These are phyloP conservation scores for Heptranchias perlo DNA, from an alignment of 2,113 vertebrate genomes.

Conservation along the genomic window DNA sequence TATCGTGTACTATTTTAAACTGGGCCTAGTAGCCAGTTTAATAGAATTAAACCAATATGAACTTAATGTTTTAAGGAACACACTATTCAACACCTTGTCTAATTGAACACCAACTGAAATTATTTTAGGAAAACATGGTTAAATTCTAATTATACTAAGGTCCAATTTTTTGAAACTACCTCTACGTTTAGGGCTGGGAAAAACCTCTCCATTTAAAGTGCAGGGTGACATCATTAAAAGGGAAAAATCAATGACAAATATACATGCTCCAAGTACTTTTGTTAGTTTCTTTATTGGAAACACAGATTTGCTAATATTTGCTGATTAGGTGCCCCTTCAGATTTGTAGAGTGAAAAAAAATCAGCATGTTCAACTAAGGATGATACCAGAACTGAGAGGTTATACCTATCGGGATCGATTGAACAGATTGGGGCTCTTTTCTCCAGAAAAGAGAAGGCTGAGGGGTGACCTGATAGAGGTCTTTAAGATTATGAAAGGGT, in stretches of 20 bases:
- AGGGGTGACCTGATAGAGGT: too few relatives aligned
- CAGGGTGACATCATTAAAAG: not conserved
- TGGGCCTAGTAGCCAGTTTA: not conserved
- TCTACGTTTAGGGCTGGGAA: not conserved
- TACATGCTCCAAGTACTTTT: not conserved
- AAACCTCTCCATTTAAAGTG: not conserved
- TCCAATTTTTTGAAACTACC: not conserved
- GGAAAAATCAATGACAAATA: not conserved
- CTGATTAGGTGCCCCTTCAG: not conserved
- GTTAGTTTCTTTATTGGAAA: not conserved
- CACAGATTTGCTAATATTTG: not conserved
- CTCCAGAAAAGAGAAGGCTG: too few relatives aligned
- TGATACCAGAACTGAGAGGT: too few relatives aligned
- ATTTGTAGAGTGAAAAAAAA: too few relatives aligned
- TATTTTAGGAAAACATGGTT: not conserved
- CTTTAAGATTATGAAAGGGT: too few relatives aligned
- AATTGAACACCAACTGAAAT: not conserved
- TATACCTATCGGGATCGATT: too few relatives aligned
- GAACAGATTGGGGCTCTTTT: too few relatives aligned
- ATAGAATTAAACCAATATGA: not conserved
- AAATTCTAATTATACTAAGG: not conserved
- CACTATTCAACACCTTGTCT: not conserved
- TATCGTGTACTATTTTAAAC: not conserved
- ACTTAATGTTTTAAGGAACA: not conserved
- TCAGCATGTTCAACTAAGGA: too few relatives aligned